Evolutionary conservation across 2,113 vertebrate genomes (phyloP), one percentile per base, ranked within the genome.

Genomic region (Rhinoptilus africanus): DNA sequence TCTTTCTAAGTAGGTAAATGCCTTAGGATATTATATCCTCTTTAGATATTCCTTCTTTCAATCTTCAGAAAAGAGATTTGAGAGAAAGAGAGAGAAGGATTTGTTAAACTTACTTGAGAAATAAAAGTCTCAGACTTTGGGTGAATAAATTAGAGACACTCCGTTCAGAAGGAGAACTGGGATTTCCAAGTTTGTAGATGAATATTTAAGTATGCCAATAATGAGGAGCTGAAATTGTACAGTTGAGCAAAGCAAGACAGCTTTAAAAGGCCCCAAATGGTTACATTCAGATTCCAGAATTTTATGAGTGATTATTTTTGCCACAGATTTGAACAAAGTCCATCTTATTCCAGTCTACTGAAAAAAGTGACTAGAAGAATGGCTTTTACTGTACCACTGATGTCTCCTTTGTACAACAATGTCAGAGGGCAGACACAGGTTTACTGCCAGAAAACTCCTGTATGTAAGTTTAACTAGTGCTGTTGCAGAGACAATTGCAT

Each of bases 281-380:
- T 82, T 86, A 54, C 68, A 72, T 56, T 79, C 62, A 85, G 22
- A 93, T 85, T 57, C 80, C 60, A 66, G 3, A 4, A 73, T 87
- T 96, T 91, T 94, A 92, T 77, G 35, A 95, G 60, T 53, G 62
- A 84, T 87, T 85, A 32, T 78, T 94, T 96, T 74, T 93, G 69
- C 63, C 24, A 76, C 45, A 85, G 48, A 91, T 75, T 95, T 60
- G 92, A 96, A 96, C 45, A 57, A 93, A 91, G 35, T n/a, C 45
- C 9, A 56, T 94, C 15, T 80, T 51, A 59, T 50, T 88, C 34
- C 17, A 88, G 19, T 53, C 50, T 88, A 43, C 43, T 69, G 73
- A 34, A 88, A 82, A 74, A 81, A 63, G 43, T 45, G 27, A 60
- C 57, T 53, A 77, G 68, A 89, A 71, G 30, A 77, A 59, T 26